Conservation (phyloP, 2,797 vertebrate species). For the Nannoperca obscura region DNA sequence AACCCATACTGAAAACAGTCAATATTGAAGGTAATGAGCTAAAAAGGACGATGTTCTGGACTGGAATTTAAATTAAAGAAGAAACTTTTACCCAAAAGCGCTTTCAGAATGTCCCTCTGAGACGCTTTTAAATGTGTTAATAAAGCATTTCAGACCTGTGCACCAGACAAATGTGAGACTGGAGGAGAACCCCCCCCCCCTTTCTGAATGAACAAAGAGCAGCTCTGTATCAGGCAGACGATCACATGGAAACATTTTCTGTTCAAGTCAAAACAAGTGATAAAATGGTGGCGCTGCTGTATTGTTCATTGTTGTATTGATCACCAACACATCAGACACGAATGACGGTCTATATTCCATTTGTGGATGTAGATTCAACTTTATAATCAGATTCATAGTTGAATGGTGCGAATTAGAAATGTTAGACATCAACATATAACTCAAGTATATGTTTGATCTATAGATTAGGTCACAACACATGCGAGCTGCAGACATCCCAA, state of each 20-base stretch:
- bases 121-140: not conserved
- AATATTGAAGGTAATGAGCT: not conserved
- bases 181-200: not conserved
- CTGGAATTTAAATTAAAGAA: conserved; percentile 22
- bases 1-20: not conserved
- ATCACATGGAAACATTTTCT: conserved; percentile 41
- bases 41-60: not conserved
- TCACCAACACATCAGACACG: not conserved
- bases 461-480: conserved; percentile 31
- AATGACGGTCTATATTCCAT: not conserved
- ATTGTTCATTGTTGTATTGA: not conserved
- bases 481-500: conserved; percentile 47
- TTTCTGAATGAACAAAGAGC: conserved; percentile 55
- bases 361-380: not conserved
- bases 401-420: not conserved
- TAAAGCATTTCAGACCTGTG: conserved; percentile 17
- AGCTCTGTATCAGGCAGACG: conserved; percentile 37
- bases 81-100: conserved; percentile 11
- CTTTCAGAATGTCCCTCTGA: not conserved
- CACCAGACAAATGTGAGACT: conserved; percentile 6
- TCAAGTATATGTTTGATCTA: conserved; percentile 15
- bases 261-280: not conserved
- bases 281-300: not conserved
- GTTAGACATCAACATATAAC: conserved; percentile 13
- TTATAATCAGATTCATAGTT: not conserved